Conservation (phyloP, 2,888 invertebrate species). For the Catocala fraxini region DNA sequence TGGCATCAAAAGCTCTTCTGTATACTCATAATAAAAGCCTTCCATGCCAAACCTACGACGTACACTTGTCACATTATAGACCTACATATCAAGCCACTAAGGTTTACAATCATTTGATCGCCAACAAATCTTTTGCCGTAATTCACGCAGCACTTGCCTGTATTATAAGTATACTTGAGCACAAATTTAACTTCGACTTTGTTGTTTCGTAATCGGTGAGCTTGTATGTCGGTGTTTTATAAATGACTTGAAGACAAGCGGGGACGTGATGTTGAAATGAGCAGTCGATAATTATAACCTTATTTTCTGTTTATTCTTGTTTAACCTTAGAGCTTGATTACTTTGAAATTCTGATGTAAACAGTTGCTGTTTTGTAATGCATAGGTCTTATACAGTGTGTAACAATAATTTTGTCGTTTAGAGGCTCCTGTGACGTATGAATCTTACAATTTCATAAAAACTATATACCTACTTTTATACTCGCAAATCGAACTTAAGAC, state of each 20-base stretch:
- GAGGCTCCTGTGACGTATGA: no score
- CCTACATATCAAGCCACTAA: conserved; percentile 29
- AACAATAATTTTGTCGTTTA: no score
- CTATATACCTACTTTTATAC: no score
- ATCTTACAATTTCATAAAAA: no score
- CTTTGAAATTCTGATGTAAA: no score
- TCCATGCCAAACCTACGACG: conserved; percentile 28
- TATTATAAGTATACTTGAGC: conserved; percentile 55
- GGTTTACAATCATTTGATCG: conserved; percentile 32
- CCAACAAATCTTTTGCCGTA: conserved; percentile 43
- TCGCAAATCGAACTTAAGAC: no score
- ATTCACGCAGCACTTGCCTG: conserved; percentile 44
- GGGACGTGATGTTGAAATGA: conserved; percentile 33
- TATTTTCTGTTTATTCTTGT: conserved; percentile 45
- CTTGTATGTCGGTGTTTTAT: conserved; percentile 51
- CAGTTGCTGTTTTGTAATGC: no score
- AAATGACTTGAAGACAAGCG: conserved; percentile 45
- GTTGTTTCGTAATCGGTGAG: conserved; percentile 52
- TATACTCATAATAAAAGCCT: conserved; percentile 38
- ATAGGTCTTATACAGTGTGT: no score
- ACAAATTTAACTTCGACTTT: conserved; percentile 54
- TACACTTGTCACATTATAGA: conserved; percentile 23
- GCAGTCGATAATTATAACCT: conserved; percentile 48
- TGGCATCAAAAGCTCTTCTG: conserved; percentile 59
- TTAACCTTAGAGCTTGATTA: conserved; percentile 11